Percentiles rank a stretch among this genome's conserved stretches.
phyloP scores from a whole-genome alignment of 2,113 vertebrate genomes.

The Leptobrachium leishanense region DNA sequence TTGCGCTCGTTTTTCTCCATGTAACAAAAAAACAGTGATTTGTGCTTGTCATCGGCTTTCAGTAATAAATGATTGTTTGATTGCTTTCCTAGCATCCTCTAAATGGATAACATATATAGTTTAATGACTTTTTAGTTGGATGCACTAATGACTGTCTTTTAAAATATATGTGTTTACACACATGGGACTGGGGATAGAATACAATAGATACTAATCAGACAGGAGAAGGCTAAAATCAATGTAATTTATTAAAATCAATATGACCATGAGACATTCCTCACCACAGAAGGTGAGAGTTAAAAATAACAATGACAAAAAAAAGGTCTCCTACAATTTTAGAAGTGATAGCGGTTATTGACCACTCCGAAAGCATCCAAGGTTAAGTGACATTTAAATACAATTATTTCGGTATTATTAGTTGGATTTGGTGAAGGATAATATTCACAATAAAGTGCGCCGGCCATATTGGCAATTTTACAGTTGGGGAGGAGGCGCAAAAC shows the following conservation, averaged over 20 bases:
- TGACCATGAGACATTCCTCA: conserved; percentile 34
- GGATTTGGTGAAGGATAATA: no score
- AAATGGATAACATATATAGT: no score
- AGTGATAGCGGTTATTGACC: conserved; percentile 44
- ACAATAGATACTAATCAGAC: conserved; percentile 44
- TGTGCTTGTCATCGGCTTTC: no score
- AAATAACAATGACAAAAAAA: conserved; percentile 43
- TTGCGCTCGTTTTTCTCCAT: no score
- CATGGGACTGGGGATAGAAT: conserved; percentile 27
- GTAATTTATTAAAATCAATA: conserved; percentile 40
- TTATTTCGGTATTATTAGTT: conserved; percentile 22
- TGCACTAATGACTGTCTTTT: conserved; percentile 13
- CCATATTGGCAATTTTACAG: no score
- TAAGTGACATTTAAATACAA: conserved; percentile 42
- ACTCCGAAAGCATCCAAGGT: conserved; percentile 31
- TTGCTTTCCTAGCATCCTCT: no score
- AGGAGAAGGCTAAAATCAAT: conserved; percentile 45
- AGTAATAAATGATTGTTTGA: no score
- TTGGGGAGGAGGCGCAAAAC: no score
- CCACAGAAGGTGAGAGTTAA: conserved; percentile 47
- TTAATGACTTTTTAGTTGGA: background rate
- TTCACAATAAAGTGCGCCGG: no score
- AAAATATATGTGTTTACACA: conserved; percentile 21
- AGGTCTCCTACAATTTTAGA: conserved; percentile 24
- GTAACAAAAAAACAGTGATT: no score